These are phyloP conservation scores for Gonocerus acuteangulatus DNA, from an alignment of 2,888 invertebrate species.

Conservation along the genomic window DNA sequence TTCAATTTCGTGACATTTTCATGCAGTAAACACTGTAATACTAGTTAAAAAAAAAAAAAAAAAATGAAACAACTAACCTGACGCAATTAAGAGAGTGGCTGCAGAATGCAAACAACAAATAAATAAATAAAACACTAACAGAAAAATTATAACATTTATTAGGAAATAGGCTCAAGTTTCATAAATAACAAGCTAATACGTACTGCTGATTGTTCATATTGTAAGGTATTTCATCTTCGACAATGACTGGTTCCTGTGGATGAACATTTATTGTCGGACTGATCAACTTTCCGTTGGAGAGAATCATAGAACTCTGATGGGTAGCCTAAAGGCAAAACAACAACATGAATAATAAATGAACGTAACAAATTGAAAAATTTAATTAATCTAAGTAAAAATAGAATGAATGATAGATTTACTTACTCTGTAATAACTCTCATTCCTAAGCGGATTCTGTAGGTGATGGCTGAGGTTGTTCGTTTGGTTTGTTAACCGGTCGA, in stretches of 20 bases:
- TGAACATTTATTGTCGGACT: conserved; percentile 53
- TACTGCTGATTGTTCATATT: conserved; percentile 30
- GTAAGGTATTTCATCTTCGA: conserved; percentile 49
- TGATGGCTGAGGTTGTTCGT: conserved; percentile 41
- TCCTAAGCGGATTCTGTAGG: conserved; percentile 55
- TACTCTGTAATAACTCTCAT: conserved; percentile 88
- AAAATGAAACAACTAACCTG: too few species aligned
- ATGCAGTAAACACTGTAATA: too few species aligned
- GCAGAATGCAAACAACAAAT: too few species aligned
- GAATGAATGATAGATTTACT: too few species aligned
- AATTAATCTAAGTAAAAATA: too few species aligned
- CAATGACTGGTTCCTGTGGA: conserved; percentile 54
- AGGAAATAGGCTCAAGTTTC: not conserved
- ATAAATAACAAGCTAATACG: too few species aligned
- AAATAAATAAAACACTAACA: not conserved
- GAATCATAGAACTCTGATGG: conserved; percentile 49
- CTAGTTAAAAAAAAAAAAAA: too few species aligned
- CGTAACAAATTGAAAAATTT: not conserved
- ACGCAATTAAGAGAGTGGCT: too few species aligned
- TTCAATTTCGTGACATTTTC: too few species aligned
- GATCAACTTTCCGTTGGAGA: conserved; percentile 43
- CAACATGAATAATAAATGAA: conserved; percentile 25
- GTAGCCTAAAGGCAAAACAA: conserved; percentile 51
- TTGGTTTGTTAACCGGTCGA: conserved; percentile 74
- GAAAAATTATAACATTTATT: not conserved